Base-by-base conservation (phyloP, 2,888 invertebrate species). In the Hoplodrina ambigua region DNA sequence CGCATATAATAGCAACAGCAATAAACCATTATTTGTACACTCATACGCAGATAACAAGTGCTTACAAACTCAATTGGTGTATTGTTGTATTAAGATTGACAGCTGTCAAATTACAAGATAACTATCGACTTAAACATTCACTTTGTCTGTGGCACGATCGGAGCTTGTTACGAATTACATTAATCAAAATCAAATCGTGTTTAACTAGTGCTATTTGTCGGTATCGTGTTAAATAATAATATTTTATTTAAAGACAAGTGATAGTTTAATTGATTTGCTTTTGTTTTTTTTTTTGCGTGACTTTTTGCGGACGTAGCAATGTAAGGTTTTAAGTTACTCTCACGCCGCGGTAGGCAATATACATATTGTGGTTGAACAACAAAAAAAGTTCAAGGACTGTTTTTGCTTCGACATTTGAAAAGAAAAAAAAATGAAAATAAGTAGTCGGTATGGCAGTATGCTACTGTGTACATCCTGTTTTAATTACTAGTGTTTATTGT, bases 71-170 rank as follows among this genome's bases (percentile, higher is more conserved):
- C 80, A 80, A 81, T 83, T 85, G 82, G 70, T 82, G 72, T 84
- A 84, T 81, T 81, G 82, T 86, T 81, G 80, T 84, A 80, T 81
- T 82, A 70, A 72, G 86, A 87, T 82, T 82, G 87, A 85, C 86
- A 85, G 86, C 86, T 86, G 87, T 84, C 86, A 84, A 84, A 86
- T 87, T 85, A 86, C 65, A 67, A 75, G 86, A 86, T 86, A 82
- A 71, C 69, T 82, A 86, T 85, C 85, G 71, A 67, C 54, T 62
- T 78, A 78, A 79, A 79, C 85, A 82, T 81, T 80, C 77, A 83
- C 77, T 85, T 83, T 80, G 73, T 73, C 55, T 52, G 44, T 65
- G 56, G 61, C 54, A 65, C 55, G 71, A 68, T 79, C 63, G 49
- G 53, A 66, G 59, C 63, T 69, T 70, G 74, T 64, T 72, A 82